Conservation (phyloP, 2,888 invertebrate genomes). For the Altica lythri region DNA sequence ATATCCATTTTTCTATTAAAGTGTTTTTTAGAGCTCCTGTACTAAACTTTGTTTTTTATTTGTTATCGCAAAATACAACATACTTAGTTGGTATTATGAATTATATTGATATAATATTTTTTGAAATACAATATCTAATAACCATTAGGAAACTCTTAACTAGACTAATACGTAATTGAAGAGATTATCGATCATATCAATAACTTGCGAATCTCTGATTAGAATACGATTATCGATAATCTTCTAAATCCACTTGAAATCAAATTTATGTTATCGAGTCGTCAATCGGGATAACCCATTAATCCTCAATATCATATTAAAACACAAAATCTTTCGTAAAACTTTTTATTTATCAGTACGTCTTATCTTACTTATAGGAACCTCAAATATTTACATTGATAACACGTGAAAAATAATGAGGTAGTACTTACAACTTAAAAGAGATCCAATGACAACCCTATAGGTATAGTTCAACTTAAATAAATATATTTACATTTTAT, state of each 20-base stretch:
- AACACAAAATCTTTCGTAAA: slow-evolving; percentile 30
- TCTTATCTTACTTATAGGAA: slow-evolving; percentile 44
- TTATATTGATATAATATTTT: too few relatives aligned
- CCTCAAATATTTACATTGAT: slow-evolving; percentile 50
- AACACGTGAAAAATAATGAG: slow-evolving; percentile 45
- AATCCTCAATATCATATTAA: slow-evolving; percentile 18
- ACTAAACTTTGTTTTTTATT: too few relatives aligned
- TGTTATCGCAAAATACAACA: too few relatives aligned
- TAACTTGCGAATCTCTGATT: slow-evolving; percentile 6
- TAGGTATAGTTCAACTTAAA: slow-evolving; percentile 16
- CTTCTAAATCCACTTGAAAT: slow-evolving; percentile 12
- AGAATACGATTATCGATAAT: slow-evolving; percentile 7
- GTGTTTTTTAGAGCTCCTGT: too few relatives aligned
- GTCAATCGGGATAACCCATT: slow-evolving; percentile 5
- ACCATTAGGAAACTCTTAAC: neutral
- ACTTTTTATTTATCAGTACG: slow-evolving; percentile 32
- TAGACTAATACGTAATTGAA: neutral
- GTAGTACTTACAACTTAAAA: slow-evolving; percentile 43
- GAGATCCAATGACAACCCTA: slow-evolving; percentile 33
- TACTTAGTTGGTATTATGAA: too few relatives aligned
- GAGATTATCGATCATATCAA: too few relatives aligned
- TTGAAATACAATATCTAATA: too few relatives aligned
- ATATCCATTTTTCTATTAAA: too few relatives aligned
- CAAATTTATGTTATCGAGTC: slow-evolving; percentile 17
- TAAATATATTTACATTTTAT: slow-evolving; percentile 31